Evolutionary conservation across 2,113 vertebrate genomes (phyloP).

Genomic region (Dasyprocta punctata): DNA sequence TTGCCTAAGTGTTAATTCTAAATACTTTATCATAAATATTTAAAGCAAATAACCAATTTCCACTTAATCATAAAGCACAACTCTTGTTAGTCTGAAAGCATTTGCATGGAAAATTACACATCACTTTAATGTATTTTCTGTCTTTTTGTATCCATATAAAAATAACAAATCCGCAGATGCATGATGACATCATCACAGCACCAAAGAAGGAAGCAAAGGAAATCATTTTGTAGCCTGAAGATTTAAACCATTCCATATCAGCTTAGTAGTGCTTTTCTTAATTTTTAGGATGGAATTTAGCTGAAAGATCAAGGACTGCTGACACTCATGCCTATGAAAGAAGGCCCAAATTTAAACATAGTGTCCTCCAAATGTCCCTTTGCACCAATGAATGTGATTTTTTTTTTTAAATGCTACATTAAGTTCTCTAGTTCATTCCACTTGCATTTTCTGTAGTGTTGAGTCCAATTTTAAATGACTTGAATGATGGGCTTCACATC

Average conservation of each 20-base stretch:
- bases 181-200: slow-evolving; percentile 63
- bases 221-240: slow-evolving; percentile 55
- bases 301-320: slow-evolving; percentile 56
- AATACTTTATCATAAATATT: slow-evolving; percentile 77
- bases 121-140: slow-evolving; percentile 63
- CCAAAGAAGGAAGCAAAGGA: slow-evolving; percentile 55
- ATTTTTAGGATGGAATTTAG: slow-evolving; percentile 36
- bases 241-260: slow-evolving; percentile 47
- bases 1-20: slow-evolving; percentile 69
- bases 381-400: slow-evolving; percentile 62
- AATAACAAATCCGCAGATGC: slow-evolving; percentile 60
- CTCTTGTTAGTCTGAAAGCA: slow-evolving; percentile 75
- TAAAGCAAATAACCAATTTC: slow-evolving; percentile 73
- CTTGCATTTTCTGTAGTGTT: slow-evolving; percentile 73
- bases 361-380: slow-evolving; percentile 76
- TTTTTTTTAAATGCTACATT: slow-evolving; percentile 72
- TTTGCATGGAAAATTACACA: slow-evolving; percentile 71
- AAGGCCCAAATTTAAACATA: slow-evolving; percentile 68
- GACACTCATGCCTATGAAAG: slow-evolving; percentile 39
- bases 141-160: slow-evolving; percentile 73
- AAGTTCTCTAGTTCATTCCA: slow-evolving; percentile 64
- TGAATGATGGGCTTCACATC: slow-evolving; percentile 64
- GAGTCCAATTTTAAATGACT: slow-evolving; percentile 73
- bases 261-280: not conserved
- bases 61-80: slow-evolving; percentile 69